These are phyloP conservation scores for Raja brachyura DNA, from an alignment of 2,113 vertebrate species.

Conservation along the genomic window DNA sequence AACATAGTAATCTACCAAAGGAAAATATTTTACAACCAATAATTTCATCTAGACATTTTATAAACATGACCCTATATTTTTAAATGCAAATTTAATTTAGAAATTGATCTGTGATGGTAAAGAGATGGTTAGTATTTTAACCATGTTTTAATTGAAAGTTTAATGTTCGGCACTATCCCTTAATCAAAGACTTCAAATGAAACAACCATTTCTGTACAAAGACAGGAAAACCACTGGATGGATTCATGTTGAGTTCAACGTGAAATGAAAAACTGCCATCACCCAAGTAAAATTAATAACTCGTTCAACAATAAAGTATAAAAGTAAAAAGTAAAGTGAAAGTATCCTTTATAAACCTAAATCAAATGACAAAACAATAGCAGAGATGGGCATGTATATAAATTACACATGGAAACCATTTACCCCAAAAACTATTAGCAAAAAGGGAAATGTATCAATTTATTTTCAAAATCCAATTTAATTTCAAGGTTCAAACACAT, in stretches of 20 bases:
- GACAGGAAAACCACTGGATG: neutral
- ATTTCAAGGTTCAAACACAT: neutral
- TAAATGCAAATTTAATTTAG: neutral
- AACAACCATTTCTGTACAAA: neutral
- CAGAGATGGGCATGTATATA: neutral
- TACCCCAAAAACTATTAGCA: neutral
- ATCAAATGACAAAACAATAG: neutral
- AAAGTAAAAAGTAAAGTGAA: too few species aligned
- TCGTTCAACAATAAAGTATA: neutral
- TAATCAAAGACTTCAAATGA: too few species aligned
- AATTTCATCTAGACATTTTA: neutral
- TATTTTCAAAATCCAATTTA: neutral
- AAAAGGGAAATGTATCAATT: neutral
- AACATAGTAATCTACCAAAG: neutral
- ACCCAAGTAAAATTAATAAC: neutral
- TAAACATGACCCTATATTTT: neutral
- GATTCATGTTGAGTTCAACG: neutral
- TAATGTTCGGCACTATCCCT: too few species aligned
- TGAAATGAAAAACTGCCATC: neutral
- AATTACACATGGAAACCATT: neutral
- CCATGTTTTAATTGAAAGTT: too few species aligned
- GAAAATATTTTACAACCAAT: neutral
- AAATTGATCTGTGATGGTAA: too few species aligned
- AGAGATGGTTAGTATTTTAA: neutral
- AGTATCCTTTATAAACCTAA: too few species aligned